phyloP scores from a whole-genome alignment of 1,140 invertebrate species.

The Bombus cullumanus region DNA sequence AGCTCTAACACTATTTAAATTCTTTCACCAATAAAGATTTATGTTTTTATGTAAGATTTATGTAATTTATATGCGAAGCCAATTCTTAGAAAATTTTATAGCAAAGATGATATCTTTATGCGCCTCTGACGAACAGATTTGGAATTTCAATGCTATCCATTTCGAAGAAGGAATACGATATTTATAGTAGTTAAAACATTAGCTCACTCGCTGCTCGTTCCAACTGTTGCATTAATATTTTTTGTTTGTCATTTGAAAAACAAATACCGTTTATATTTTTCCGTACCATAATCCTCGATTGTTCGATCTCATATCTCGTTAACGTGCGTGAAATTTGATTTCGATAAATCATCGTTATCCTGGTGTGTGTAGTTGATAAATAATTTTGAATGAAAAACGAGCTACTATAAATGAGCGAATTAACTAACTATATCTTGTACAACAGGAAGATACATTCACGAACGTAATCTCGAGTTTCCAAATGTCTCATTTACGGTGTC shows the following conservation, averaged over 20 bases:
- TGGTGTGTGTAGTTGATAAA: neutral
- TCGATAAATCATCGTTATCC: neutral
- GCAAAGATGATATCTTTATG: too few species aligned
- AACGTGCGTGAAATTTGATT: neutral
- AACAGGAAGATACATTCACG: neutral
- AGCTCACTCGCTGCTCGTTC: neutral
- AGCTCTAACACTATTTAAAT: neutral
- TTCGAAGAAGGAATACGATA: constrained; percentile 1
- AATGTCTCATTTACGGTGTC: neutral
- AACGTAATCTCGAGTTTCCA: neutral
- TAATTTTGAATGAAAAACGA: neutral
- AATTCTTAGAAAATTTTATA: too few species aligned
- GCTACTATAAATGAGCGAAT: neutral
- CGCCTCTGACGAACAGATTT: too few species aligned
- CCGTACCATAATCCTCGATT: too few species aligned
- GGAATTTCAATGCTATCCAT: too few species aligned
- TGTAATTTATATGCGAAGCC: neutral
- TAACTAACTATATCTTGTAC: neutral
- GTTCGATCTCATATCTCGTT: neutral
- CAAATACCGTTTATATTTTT: neutral
- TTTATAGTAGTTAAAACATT: too few species aligned
- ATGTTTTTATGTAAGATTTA: too few species aligned
- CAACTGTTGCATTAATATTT: neutral
- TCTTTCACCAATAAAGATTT: neutral
- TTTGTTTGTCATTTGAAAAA: too few species aligned